A percentile compares a stretch with the other conserved stretches of the same genome.
phyloP scores from a whole-genome alignment of 2,797 vertebrate genomes.

The Phoebastria nigripes region DNA sequence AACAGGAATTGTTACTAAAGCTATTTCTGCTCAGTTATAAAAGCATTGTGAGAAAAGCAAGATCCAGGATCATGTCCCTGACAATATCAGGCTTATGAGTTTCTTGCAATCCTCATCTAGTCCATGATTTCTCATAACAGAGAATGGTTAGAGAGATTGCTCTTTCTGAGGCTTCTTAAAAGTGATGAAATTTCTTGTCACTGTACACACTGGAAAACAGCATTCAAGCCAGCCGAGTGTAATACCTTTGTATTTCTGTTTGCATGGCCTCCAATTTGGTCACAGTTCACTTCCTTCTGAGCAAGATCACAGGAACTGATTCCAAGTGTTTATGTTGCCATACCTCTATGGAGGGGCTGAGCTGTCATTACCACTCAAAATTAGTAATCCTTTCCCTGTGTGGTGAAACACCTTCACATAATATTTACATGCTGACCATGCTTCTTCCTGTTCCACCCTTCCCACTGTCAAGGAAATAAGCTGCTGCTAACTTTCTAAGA shows the following conservation, averaged over 20 bases:
- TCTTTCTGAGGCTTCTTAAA: not conserved
- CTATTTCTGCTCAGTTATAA: not conserved
- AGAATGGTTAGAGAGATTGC: not conserved
- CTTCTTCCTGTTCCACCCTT: not conserved
- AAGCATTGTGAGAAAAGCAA: not conserved
- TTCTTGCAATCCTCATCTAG: not conserved
- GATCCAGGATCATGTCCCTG: not conserved
- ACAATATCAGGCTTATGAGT: not conserved
- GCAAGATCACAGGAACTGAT: not conserved
- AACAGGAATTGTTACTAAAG: not conserved
- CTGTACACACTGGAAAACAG: not conserved
- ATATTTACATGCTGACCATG: not conserved
- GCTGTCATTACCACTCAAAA: not conserved
- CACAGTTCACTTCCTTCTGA: not conserved
- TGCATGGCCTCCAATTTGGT: not conserved
- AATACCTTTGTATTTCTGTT: not conserved
- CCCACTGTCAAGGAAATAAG: not conserved
- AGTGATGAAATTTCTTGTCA: not conserved
- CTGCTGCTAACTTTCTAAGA: not conserved
- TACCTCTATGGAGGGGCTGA: not conserved
- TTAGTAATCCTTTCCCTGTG: not conserved
- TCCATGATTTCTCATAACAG: not conserved
- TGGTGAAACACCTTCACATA: not conserved
- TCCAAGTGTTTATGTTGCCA: not conserved
- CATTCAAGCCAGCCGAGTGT: not conserved